These are phyloP conservation scores for Galeopsomyia nigrocyanea DNA, from an alignment of 2,888 invertebrate species.

Conservation along the genomic window DNA sequence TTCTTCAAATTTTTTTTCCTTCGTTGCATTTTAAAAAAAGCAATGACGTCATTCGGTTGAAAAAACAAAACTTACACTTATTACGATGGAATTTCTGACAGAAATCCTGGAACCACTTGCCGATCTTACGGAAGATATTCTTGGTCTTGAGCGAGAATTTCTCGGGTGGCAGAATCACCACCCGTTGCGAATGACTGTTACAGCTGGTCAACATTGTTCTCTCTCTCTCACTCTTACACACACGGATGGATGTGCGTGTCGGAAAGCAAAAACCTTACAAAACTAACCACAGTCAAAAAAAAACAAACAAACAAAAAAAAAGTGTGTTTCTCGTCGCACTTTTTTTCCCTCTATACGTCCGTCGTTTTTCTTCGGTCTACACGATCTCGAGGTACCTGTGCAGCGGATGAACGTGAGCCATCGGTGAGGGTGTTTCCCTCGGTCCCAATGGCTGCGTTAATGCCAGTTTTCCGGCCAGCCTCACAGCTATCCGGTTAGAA, in stretches of 20 bases:
- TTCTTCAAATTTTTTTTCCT: too few species aligned
- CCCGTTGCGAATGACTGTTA: constrained; percentile 5
- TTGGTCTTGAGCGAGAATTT: constrained; percentile 55
- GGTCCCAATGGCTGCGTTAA: not conserved
- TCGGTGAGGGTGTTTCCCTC: not conserved
- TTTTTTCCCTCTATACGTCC: not conserved
- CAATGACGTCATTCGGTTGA: too few species aligned
- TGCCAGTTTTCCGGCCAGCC: constrained; percentile 32
- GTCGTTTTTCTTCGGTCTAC: not conserved
- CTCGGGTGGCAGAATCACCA: constrained; percentile 41
- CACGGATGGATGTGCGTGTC: too few species aligned
- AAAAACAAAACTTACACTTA: constrained; percentile 32
- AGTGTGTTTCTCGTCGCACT: not conserved
- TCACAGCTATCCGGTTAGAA: not conserved
- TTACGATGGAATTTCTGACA: constrained; percentile 55
- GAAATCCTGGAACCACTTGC: constrained; percentile 59
- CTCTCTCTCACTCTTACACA: constrained; percentile 9
- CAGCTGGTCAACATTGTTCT: constrained; percentile 51
- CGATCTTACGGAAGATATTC: constrained; percentile 57
- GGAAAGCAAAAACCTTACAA: too few species aligned
- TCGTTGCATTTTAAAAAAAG: too few species aligned
- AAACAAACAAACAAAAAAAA: too few species aligned
- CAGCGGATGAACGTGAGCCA: constrained; percentile 27
- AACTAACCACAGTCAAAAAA: too few species aligned
- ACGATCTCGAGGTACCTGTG: constrained; percentile 21